Conservation (phyloP, 2,888 invertebrate genomes). For the Eudemis profundana region DNA sequence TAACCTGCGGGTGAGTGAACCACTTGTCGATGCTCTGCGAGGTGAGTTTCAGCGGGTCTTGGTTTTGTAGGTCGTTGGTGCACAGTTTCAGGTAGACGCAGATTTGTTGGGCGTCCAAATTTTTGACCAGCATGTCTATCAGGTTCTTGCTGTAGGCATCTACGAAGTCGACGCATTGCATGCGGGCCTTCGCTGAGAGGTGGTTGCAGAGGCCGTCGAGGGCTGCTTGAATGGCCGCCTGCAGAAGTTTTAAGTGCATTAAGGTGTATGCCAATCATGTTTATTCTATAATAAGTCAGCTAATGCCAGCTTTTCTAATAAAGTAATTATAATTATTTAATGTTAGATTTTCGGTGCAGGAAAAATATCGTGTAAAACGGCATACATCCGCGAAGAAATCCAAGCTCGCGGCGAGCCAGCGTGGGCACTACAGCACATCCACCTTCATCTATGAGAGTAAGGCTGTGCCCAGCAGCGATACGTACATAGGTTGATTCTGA, state of each 20-base stretch:
- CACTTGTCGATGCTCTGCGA: slow-evolving; percentile 65
- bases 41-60: slow-evolving; percentile 64
- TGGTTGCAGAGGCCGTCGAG: slow-evolving; percentile 89
- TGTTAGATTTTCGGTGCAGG: too few species aligned
- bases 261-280: too few species aligned
- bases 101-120: slow-evolving; percentile 88
- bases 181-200: slow-evolving; percentile 86
- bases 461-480: too few species aligned
- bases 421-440: too few species aligned
- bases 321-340: too few species aligned
- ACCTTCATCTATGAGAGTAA: too few species aligned
- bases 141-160: slow-evolving; percentile 90
- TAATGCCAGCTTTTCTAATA: too few species aligned
- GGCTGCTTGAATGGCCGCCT: slow-evolving; percentile 89
- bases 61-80: slow-evolving; percentile 69
- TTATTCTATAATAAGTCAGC: too few species aligned
- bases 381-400: too few species aligned
- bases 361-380: too few species aligned
- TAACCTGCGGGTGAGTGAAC: slow-evolving; percentile 69
- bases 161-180: slow-evolving; percentile 91
- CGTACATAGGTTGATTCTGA: too few species aligned
- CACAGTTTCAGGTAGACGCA: slow-evolving; percentile 92
- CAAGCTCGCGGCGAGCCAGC: too few species aligned
- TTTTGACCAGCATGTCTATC: slow-evolving; percentile 91
- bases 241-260: slow-evolving; percentile 33